These are phyloP conservation scores for Coptotermes formosanus DNA, from an alignment of 1,140 invertebrate species.

Conservation along the genomic window DNA sequence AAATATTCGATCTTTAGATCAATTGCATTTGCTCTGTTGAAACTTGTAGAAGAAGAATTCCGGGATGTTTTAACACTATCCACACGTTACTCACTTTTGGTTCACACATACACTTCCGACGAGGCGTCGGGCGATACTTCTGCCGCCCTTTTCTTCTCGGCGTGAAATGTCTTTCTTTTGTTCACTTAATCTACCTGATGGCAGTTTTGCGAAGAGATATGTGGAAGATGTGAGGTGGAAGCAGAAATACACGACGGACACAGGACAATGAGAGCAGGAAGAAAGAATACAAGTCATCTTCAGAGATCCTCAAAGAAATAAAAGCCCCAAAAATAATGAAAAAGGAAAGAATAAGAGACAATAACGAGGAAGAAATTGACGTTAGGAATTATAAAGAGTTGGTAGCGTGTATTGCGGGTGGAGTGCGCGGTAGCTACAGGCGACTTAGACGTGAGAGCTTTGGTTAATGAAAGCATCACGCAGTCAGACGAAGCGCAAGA, in stretches of 20 bases:
- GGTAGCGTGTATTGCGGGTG: background rate
- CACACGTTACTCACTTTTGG: too few relatives aligned
- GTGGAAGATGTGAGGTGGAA: background rate
- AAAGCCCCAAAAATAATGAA: background rate
- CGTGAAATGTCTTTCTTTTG: too few relatives aligned
- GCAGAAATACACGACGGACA: background rate
- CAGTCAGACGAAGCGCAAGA: background rate
- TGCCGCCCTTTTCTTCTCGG: too few relatives aligned
- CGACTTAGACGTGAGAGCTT: background rate
- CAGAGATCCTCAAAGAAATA: too few relatives aligned
- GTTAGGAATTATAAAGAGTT: constrained; percentile 9
- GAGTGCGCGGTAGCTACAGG: background rate
- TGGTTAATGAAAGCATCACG: background rate
- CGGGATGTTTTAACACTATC: too few relatives aligned
- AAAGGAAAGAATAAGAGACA: constrained; percentile 9
- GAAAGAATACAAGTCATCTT: too few relatives aligned
- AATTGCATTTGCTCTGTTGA: too few relatives aligned
- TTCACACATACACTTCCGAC: too few relatives aligned
- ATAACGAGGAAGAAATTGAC: constrained; percentile 1
- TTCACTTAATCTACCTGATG: constrained; percentile 13
- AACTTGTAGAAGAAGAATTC: too few relatives aligned
- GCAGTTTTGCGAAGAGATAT: background rate
- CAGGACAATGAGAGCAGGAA: background rate
- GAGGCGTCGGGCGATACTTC: too few relatives aligned
- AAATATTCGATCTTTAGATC: too few relatives aligned